Base-by-base conservation (phyloP, 2,797 vertebrate genomes). In the Vireo griseus region DNA sequence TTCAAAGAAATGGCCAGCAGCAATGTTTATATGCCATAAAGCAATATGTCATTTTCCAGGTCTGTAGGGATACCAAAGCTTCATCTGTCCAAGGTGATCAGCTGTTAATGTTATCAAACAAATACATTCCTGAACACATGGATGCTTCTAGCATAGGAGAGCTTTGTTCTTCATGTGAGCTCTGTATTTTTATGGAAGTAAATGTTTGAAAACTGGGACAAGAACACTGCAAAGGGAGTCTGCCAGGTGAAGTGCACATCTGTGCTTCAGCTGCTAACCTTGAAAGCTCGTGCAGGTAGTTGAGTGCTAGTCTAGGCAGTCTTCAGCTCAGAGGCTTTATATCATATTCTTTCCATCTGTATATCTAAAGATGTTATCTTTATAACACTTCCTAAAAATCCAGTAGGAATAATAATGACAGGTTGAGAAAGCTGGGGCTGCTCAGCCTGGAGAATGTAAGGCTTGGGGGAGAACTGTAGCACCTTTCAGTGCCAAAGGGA, bases 41-140 rank as follows among this genome's bases (percentile, higher is more conserved):
- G 19, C 12, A 54, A 1, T 2, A 5, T 55, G 24, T 67, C 11
- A 12, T 75, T 72, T 65, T 42, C 20, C 7, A 28, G 12, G 13
- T 20, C 25, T 61, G 12, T 72, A 40, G 51, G 47, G 20, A 37
- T 76, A 61, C 9, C 26, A 73, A 29, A 45, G 13, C 14, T 65
- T 11, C 20, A 40, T 18, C 48, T 4, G 0, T 37, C 2, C 20
- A 59, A 45, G 6, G 10, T 61, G 24, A 13, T 83, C 2, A 4
- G 35, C 35, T 94, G 3, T 79, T 85, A 61, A 35, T 17, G 6
- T 4, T 35, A 37, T 50, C 14, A 39, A 14, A 55, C 10, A 73
- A 66, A 68, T 44, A 29, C 0, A 0, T 74, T 77, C 33, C 28
- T 88, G 51, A 80, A 21, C 42, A 31, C 0, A 0, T 40, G 50